phyloP scores from a whole-genome alignment of 2,113 vertebrate species.

The Tachysurus fulvidraco region DNA sequence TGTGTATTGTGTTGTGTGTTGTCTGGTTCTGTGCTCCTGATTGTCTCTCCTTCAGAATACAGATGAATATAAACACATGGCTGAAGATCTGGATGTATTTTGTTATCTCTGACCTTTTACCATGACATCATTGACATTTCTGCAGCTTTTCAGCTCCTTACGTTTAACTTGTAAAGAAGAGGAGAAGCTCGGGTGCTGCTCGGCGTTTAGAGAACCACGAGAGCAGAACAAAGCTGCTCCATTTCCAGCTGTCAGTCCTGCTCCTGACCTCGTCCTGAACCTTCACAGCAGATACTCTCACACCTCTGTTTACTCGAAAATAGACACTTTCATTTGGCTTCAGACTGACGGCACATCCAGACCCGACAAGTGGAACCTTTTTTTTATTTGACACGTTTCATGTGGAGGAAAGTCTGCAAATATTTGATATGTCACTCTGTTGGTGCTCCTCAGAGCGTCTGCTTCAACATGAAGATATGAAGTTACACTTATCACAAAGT shows the following conservation, averaged over 20 bases:
- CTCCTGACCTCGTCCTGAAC: slow-evolving; percentile 33
- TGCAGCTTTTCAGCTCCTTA: neutral
- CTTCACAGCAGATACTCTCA: slow-evolving; percentile 34
- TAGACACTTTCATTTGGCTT: slow-evolving; percentile 39
- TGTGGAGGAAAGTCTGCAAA: slow-evolving; percentile 14
- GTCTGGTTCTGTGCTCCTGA: neutral
- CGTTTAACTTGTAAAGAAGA: neutral
- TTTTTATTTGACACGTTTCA: slow-evolving; percentile 37
- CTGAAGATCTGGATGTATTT: neutral
- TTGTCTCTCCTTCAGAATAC: neutral
- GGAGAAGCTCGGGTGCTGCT: neutral
- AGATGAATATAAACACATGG: neutral
- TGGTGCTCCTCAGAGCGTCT: neutral
- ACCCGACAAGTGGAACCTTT: slow-evolving; percentile 22
- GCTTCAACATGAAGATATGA: neutral
- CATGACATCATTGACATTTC: slow-evolving; percentile 2
- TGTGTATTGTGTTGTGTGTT: neutral
- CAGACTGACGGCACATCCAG: slow-evolving; percentile 19
- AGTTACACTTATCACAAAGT: neutral
- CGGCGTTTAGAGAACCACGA: neutral
- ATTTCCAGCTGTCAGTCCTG: slow-evolving; percentile 11
- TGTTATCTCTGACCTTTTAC: slow-evolving; percentile 12
- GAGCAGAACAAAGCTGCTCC: neutral
- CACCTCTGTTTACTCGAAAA: slow-evolving; percentile 47
- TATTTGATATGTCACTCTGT: slow-evolving; percentile 41